Base-by-base conservation (phyloP, 2,113 vertebrate genomes). In the Actenoides hombroni region DNA sequence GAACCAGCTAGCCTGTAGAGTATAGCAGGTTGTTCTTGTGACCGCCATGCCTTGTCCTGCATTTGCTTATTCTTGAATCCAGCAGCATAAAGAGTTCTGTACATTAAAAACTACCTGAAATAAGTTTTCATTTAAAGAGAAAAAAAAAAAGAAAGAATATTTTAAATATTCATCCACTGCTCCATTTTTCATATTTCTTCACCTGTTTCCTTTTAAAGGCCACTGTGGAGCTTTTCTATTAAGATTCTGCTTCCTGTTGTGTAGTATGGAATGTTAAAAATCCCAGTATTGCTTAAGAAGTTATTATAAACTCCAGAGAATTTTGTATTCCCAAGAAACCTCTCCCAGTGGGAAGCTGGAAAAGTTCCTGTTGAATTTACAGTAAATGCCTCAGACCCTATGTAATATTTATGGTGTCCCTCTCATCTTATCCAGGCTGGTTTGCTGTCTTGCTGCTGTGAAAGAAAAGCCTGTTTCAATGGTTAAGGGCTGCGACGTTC, bases 261-360 rank as follows among this genome's bases (percentile, higher is more conserved):
- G 87, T 95, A 71, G 93, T 90, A 88, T n/a, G 92, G 95, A 96
- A 97, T 95, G 95, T 80, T 81, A 96, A 97, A 95, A 95, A 95
- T 97, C 92, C 60, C 64, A 75, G 0, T 81, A 94, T 96, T 53
- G 0, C 67, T 93, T 84, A 81, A 94, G 68, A 95, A 94, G 90
- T 91, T 89, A 70, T 91, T 96, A 85, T 75, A 92, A 85, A 89
- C 92, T 89, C 83, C 70, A 82, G 91, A 91, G 82, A 90, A 68
- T 80, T 92, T 94, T 95, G 80, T 92, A 63, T 86, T 96, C 91
- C 69, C 91, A 92, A 92, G 92, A 95, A 96, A 94, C 83, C 44
- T 95, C 79, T 96, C 89, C 88, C 91, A 92, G 76, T 86, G 92
- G 85, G 87, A 94, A 97, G 83, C 73, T 95, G 87, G 87, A 92